Evolutionary conservation across 2,113 vertebrate species (phyloP).

Genomic region (Eublepharis macularius): DNA sequence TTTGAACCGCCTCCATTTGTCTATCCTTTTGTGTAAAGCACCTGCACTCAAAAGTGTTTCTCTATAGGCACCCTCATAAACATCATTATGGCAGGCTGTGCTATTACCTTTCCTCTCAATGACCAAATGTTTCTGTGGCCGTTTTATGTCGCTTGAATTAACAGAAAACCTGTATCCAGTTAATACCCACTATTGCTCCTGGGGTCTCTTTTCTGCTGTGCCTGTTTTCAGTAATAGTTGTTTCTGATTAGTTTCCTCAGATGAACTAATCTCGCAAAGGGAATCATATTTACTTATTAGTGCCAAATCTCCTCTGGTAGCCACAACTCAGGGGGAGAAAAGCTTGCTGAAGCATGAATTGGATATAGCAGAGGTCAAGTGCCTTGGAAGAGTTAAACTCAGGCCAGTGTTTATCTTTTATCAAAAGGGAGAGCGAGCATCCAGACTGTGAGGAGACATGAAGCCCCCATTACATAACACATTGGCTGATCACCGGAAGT

Average conservation of each 20-base stretch:
- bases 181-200: not conserved
- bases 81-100: not conserved
- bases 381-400: not conserved
- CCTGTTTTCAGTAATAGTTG: not conserved
- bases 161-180: not conserved
- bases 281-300: not conserved
- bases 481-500: not conserved
- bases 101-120: not conserved
- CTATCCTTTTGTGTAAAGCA: not conserved
- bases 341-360: not conserved
- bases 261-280: not conserved
- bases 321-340: not conserved
- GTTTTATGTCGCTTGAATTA: not conserved
- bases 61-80: not conserved
- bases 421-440: not conserved
- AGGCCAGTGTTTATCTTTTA: not conserved
- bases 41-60: not conserved
- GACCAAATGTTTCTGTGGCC: not conserved
- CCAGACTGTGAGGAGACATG: no score
- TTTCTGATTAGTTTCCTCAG: slow-evolving; percentile 1
- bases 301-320: not conserved
- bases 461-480: not conserved
- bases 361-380: not conserved
- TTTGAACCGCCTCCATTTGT: not conserved
- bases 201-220: not conserved